Percentiles rank a stretch among this genome's conserved stretches.
Conservation (phyloP, 2,797 vertebrate species). For the Cyprinodon diabolis region DNA sequence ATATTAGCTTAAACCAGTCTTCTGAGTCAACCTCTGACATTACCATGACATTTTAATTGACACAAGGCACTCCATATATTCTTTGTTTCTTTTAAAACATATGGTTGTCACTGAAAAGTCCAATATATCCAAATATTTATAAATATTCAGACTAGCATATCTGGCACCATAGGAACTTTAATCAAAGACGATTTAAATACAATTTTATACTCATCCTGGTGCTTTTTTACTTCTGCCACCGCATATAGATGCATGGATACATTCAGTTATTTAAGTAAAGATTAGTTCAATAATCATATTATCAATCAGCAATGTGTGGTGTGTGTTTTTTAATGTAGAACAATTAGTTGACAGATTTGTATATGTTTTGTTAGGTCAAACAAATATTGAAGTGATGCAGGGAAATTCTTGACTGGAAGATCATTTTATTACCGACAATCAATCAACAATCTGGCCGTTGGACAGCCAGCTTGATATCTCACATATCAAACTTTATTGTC, state of each 20-base stretch:
- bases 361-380: slow-evolving; percentile 10
- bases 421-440: too few relatives aligned
- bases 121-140: background rate
- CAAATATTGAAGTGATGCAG: background rate
- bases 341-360: background rate
- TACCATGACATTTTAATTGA: background rate
- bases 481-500: slow-evolving; percentile 13
- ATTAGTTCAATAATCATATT: background rate
- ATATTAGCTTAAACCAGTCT: background rate
- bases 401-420: background rate
- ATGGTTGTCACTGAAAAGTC: background rate
- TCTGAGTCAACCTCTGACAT: background rate
- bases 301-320: background rate
- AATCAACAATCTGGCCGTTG: slow-evolving; percentile 18
- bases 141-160: background rate
- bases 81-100: background rate
- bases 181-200: background rate
- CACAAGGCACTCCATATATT: background rate
- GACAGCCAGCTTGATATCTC: slow-evolving; percentile 10
- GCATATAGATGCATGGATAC: background rate
- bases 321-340: too few relatives aligned
- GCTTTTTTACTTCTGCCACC: background rate
- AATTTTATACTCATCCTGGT: background rate
- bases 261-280: background rate
- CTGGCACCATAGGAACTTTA: background rate